phyloP scores from a whole-genome alignment of 2,888 invertebrate species.

The Nephrocerus scutellatus region DNA sequence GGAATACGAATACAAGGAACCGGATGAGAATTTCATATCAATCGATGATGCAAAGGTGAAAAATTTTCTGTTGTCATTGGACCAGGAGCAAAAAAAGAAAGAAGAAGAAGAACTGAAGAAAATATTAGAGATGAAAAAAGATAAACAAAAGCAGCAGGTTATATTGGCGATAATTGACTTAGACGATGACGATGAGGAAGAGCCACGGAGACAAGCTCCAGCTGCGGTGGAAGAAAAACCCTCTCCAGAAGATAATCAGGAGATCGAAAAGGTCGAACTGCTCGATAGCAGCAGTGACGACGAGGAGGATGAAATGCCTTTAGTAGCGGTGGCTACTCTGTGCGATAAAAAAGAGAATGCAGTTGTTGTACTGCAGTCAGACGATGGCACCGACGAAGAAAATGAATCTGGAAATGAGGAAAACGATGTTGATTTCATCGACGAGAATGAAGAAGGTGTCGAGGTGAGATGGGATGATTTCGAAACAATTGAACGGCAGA shows the following conservation, averaged over 20 bases:
- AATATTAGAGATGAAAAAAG: not conserved
- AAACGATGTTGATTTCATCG: constrained; percentile 24
- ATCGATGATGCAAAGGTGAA: constrained; percentile 44
- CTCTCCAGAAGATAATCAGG: not conserved
- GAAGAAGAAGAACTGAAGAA: constrained; percentile 20
- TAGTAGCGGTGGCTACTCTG: constrained; percentile 5
- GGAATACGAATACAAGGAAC: constrained; percentile 39
- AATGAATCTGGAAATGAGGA: constrained; percentile 26
- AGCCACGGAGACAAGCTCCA: no score
- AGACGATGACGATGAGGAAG: constrained; percentile 35
- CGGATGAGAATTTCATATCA: constrained; percentile 44
- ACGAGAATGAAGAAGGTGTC: constrained; percentile 24
- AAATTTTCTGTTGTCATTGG: constrained; percentile 35
- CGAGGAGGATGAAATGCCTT: constrained; percentile 13
- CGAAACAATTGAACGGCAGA: constrained; percentile 36
- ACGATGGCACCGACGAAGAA: constrained; percentile 15
- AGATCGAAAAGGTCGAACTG: constrained; percentile 27
- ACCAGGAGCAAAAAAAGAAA: constrained; percentile 31
- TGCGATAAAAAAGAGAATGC: constrained; percentile 7
- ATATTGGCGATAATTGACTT: constrained; percentile 34
- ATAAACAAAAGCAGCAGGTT: constrained; percentile 11
- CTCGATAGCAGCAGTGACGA: constrained; percentile 33
- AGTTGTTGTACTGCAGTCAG: constrained; percentile 19
- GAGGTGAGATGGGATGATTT: constrained; percentile 34
- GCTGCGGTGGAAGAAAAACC: not conserved